Evolutionary conservation across 2,888 invertebrate species (phyloP).

Genomic region (Sisyra terminalis): DNA sequence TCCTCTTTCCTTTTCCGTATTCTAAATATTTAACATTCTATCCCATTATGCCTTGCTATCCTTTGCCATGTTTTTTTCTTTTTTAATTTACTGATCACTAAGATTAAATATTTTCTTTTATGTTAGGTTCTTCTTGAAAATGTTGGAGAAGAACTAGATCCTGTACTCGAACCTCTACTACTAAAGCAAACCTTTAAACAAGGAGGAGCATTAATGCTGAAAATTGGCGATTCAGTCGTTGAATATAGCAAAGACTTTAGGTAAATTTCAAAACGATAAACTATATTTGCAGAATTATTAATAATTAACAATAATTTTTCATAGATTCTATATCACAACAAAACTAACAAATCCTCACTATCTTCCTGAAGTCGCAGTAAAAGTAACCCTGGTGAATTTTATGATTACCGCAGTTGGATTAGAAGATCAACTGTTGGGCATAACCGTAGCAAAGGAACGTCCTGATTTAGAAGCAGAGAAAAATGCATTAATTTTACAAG

Average conservation of each 20-base stretch:
- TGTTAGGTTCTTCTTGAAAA: slow-evolving; percentile 69
- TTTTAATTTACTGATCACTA: neutral
- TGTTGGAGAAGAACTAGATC: slow-evolving; percentile 81
- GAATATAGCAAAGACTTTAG: slow-evolving; percentile 78
- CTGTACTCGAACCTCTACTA: slow-evolving; percentile 77
- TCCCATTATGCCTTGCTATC: no score
- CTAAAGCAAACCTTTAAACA: slow-evolving; percentile 82
- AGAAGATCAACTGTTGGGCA: slow-evolving; percentile 75
- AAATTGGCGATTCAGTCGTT: slow-evolving; percentile 77
- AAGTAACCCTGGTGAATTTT: slow-evolving; percentile 81
- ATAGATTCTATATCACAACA: slow-evolving; percentile 81
- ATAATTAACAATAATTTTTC: slow-evolving; percentile 10
- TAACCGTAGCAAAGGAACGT: slow-evolving; percentile 81
- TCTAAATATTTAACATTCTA: no score
- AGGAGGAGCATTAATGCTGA: slow-evolving; percentile 71
- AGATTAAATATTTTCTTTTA: neutral
- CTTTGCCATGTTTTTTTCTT: neutral
- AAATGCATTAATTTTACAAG: slow-evolving; percentile 70
- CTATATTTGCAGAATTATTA: no score
- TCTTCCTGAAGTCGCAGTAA: slow-evolving; percentile 82
- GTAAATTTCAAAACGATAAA: no score
- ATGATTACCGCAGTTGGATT: slow-evolving; percentile 81
- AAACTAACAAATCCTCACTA: slow-evolving; percentile 89
- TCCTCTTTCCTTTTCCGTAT: no score
- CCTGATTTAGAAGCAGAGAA: slow-evolving; percentile 87